Percentiles rank a stretch among this genome's conserved stretches.
Evolutionary conservation across 2,113 vertebrate species (phyloP).

Genomic region (Atlantisia rogersi): DNA sequence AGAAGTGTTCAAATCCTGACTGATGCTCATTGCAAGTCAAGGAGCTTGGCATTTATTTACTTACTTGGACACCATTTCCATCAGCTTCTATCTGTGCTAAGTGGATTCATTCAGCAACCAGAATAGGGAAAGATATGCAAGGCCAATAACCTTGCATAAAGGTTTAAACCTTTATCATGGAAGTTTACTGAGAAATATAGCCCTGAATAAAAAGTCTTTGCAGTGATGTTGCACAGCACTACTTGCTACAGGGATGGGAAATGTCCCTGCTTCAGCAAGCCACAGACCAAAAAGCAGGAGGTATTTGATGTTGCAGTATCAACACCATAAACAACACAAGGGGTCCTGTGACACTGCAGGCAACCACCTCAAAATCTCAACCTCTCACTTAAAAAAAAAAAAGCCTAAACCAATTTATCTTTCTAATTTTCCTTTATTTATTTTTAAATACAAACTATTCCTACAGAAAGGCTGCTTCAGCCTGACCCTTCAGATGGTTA

Average conservation of each 20-base stretch:
- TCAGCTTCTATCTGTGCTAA: not conserved
- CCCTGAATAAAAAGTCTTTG: too few relatives aligned
- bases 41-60: not conserved
- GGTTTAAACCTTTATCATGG: too few relatives aligned
- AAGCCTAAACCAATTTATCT: not conserved
- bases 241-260: not conserved
- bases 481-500: not conserved
- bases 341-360: not conserved
- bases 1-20: not conserved
- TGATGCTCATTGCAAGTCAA: not conserved
- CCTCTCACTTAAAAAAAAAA: not conserved
- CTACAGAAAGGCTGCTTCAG: not conserved
- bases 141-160: not conserved
- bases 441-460: not conserved
- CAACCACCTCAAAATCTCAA: not conserved
- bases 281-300: not conserved
- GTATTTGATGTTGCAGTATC: not conserved
- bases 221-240: too few relatives aligned
- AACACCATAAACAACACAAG: rapidly evolving
- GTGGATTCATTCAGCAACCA: not conserved
- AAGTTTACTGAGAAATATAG: too few relatives aligned
- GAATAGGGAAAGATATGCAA: not conserved
- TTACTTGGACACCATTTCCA: not conserved
- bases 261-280: rapidly evolving
- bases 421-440: not conserved